Percentiles rank a stretch among this genome's conserved stretches.
Evolutionary conservation across 2,888 invertebrate species (phyloP).

Genomic region (Dioctria linearis): DNA sequence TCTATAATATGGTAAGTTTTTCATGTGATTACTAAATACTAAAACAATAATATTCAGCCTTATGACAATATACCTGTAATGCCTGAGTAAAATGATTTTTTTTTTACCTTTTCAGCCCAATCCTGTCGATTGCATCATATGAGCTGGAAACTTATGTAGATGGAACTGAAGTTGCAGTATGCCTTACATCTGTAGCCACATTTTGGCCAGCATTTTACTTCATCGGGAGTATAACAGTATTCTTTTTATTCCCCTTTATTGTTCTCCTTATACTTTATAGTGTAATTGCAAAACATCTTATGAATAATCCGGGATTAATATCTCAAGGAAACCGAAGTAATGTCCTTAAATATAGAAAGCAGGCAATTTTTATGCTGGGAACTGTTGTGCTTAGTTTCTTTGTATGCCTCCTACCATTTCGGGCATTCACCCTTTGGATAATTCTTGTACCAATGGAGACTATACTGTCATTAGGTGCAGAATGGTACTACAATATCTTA

Average conservation of each 20-base stretch:
- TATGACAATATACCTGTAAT: no score
- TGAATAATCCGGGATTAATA: constrained; percentile 83
- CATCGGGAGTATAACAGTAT: constrained; percentile 83
- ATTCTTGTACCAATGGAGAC: constrained; percentile 83
- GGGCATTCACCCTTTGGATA: constrained; percentile 90
- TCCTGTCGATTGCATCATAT: constrained; percentile 85
- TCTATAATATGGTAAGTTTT: background rate
- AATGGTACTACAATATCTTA: constrained; percentile 85
- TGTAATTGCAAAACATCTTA: constrained; percentile 87
- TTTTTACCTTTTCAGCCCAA: constrained; percentile 78
- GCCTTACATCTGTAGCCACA: constrained; percentile 84
- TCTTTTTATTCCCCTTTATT: constrained; percentile 88
- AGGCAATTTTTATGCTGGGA: constrained; percentile 90
- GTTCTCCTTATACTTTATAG: constrained; percentile 87
- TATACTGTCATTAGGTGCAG: constrained; percentile 80
- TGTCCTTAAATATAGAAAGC: constrained; percentile 82
- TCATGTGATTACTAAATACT: no score
- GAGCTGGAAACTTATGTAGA: constrained; percentile 81
- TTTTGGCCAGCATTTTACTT: constrained; percentile 87
- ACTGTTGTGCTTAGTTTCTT: constrained; percentile 94
- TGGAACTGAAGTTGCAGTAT: constrained; percentile 80
- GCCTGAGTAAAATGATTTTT: background rate
- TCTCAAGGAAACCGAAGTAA: constrained; percentile 68
- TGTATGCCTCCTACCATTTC: constrained; percentile 89
- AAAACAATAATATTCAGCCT: no score